Evolutionary conservation across 2,797 vertebrate genomes (phyloP).

Genomic region (Clamator glandarius): DNA sequence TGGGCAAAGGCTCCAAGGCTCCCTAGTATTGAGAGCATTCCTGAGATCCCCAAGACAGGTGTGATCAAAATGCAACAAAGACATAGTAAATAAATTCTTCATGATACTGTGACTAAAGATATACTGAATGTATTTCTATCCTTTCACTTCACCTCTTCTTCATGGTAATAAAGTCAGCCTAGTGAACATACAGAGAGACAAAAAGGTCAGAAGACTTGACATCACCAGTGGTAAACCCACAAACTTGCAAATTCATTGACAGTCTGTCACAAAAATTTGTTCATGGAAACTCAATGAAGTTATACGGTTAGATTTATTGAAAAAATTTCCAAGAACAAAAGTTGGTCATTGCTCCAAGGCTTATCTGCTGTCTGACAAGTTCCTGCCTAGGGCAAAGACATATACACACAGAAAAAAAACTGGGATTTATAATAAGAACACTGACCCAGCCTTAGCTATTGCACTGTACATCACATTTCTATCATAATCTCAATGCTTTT

Average conservation of each 20-base stretch:
- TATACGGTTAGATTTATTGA: neutral
- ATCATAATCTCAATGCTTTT: conserved; percentile 39
- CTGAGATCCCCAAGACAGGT: neutral
- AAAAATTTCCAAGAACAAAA: neutral
- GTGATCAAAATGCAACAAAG: neutral
- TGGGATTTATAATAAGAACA: neutral
- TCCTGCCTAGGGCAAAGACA: neutral
- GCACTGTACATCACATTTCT: neutral
- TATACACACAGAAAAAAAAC: neutral
- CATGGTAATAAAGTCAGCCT: neutral
- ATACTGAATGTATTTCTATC: neutral
- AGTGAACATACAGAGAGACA: neutral
- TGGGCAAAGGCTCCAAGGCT: neutral
- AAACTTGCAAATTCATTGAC: neutral
- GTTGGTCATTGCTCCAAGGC: neutral
- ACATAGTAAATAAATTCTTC: neutral
- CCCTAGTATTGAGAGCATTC: neutral
- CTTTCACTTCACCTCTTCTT: neutral
- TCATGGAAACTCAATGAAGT: neutral
- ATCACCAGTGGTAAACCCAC: neutral
- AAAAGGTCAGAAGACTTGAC: neutral
- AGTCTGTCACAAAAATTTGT: neutral
- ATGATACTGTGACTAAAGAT: neutral
- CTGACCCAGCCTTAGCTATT: neutral
- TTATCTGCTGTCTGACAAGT: neutral